These are phyloP conservation scores for Bungarus multicinctus DNA, from an alignment of 2,113 vertebrate species.

Conservation along the genomic window DNA sequence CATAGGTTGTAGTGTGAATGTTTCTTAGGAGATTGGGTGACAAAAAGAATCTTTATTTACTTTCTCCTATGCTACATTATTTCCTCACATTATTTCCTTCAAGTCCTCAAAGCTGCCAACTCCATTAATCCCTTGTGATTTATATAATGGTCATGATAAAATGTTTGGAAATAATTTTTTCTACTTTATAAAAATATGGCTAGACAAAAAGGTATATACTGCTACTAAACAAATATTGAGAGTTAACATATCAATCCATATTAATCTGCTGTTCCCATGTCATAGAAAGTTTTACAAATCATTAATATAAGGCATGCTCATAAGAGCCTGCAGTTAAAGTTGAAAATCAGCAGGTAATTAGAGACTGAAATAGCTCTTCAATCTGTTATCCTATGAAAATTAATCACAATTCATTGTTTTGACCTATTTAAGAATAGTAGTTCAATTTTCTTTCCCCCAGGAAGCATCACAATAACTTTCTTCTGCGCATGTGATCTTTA, in stretches of 20 bases:
- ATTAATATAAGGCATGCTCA: not conserved
- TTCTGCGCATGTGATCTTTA: slow-evolving; percentile 10
- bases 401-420: not conserved
- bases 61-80: too few species aligned
- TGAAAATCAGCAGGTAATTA: not conserved
- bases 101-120: not conserved
- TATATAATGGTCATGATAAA: not conserved
- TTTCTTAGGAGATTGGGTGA: not conserved
- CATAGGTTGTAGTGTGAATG: not conserved
- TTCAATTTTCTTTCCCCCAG: not conserved
- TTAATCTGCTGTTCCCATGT: not conserved
- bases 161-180: slow-evolving; percentile 1
- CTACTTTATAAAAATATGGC: not conserved
- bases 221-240: not conserved
- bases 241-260: not conserved
- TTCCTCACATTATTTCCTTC: not conserved
- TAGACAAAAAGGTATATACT: not conserved
- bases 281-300: not conserved
- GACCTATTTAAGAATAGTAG: not conserved
- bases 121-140: not conserved
- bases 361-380: not conserved
- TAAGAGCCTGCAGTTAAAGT: slow-evolving; percentile 3
- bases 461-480: not conserved
- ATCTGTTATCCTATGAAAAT: not conserved
- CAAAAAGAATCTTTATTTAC: not conserved